Evolutionary conservation across 2,113 vertebrate species (phyloP).

Genomic region (Chaetura pelagica): DNA sequence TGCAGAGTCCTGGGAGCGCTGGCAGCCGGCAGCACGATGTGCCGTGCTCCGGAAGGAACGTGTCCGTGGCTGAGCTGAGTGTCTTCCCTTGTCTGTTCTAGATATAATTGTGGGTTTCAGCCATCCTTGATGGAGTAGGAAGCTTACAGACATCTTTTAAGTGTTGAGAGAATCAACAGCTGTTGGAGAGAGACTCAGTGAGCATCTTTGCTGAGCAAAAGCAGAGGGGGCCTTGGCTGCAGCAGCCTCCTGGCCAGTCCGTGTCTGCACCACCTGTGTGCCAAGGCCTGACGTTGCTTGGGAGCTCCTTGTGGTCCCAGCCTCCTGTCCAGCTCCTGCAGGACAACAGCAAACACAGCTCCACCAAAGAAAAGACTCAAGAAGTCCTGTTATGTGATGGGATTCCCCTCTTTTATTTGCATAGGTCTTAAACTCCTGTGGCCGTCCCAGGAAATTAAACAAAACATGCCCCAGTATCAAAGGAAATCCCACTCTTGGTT

Average conservation of each 20-base stretch:
- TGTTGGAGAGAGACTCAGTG: neutral
- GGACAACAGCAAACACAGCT: neutral
- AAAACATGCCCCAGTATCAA: rapidly evolving
- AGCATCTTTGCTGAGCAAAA: neutral
- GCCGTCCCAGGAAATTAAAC: neutral
- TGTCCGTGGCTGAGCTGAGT: neutral
- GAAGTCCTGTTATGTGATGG: neutral
- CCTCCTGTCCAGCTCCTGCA: neutral
- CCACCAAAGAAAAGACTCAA: neutral
- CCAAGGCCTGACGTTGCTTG: neutral
- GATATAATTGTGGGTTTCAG: neutral
- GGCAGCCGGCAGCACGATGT: neutral
- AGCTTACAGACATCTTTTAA: neutral
- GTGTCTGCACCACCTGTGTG: neutral
- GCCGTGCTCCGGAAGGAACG: neutral
- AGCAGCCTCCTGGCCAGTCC: neutral
- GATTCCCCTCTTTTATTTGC: neutral
- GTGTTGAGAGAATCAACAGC: neutral
- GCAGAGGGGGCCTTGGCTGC: neutral
- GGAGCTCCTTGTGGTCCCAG: neutral
- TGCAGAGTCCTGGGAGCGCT: neutral
- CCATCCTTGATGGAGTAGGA: neutral
- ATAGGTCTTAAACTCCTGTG: neutral
- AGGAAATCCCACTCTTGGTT: neutral
- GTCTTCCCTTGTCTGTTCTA: neutral